Conservation (phyloP, 1,140 invertebrate species). For the Tribolium madens region DNA sequence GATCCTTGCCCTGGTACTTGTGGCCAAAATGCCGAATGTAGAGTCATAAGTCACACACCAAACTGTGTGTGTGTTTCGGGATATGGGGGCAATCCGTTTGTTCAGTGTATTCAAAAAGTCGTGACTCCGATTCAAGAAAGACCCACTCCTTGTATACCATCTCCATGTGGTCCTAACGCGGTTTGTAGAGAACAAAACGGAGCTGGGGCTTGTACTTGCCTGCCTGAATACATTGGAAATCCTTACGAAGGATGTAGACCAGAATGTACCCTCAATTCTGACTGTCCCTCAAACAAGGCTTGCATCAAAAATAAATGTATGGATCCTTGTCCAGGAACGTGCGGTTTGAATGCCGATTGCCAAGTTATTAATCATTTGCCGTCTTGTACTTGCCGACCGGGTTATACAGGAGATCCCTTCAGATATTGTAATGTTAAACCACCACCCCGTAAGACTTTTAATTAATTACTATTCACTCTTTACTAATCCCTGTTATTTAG, state of each 20-base stretch:
- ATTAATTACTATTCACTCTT: background rate
- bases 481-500: constrained; percentile 12
- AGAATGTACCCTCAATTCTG: constrained; percentile 75
- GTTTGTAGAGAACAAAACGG: constrained; percentile 74
- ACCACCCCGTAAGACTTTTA: constrained; percentile 47
- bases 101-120: constrained; percentile 66
- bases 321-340: constrained; percentile 77
- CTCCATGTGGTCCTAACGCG: constrained; percentile 78
- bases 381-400: constrained; percentile 71
- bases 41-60: constrained; percentile 74
- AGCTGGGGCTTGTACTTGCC: constrained; percentile 76
- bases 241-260: constrained; percentile 80
- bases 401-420: constrained; percentile 76
- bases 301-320: constrained; percentile 75
- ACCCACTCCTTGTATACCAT: constrained; percentile 71
- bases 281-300: constrained; percentile 73
- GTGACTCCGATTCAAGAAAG: constrained; percentile 57
- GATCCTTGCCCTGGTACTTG: constrained; percentile 77
- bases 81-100: constrained; percentile 74
- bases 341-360: constrained; percentile 75
- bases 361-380: constrained; percentile 73
- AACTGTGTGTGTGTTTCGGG: constrained; percentile 73
- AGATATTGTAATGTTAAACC: constrained; percentile 67
- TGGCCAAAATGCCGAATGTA: constrained; percentile 75
- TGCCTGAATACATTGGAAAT: constrained; percentile 77